Conservation (phyloP, 2,113 vertebrate species). For the Burhinus bistriatus region DNA sequence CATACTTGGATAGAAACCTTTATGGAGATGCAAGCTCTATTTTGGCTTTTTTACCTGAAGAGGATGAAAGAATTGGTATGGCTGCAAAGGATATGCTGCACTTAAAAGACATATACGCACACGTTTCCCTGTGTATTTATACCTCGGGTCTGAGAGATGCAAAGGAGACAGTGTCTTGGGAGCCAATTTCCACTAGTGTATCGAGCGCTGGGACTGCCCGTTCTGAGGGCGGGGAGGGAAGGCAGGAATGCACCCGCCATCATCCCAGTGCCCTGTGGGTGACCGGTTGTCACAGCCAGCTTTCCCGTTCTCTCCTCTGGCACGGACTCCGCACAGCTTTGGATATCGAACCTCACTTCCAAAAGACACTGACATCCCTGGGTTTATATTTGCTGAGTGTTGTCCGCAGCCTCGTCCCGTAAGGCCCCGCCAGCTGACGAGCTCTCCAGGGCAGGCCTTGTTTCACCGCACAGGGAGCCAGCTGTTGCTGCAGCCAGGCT, state of each 20-base stretch:
- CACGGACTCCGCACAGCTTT: rapidly evolving
- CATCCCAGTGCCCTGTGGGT: rapidly evolving
- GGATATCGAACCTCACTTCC: background rate
- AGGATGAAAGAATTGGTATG: background rate
- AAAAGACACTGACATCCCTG: background rate
- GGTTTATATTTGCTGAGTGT: background rate
- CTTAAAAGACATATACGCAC: background rate
- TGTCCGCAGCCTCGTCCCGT: background rate
- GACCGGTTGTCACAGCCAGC: background rate
- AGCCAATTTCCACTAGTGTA: background rate
- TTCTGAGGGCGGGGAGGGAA: background rate
- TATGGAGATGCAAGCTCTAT: background rate
- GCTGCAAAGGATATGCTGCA: background rate
- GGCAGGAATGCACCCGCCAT: background rate
- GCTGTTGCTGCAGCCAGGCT: background rate
- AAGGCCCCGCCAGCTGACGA: background rate
- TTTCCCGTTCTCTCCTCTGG: background rate
- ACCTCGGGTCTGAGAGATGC: background rate
- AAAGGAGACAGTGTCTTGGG: background rate
- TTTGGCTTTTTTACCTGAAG: background rate
- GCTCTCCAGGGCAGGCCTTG: background rate
- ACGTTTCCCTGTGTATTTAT: background rate
- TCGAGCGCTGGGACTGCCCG: background rate
- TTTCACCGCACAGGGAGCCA: background rate
- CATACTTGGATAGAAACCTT: background rate